phyloP scores from a whole-genome alignment of 2,888 invertebrate species.

The Caenorhabditis sp. region DNA sequence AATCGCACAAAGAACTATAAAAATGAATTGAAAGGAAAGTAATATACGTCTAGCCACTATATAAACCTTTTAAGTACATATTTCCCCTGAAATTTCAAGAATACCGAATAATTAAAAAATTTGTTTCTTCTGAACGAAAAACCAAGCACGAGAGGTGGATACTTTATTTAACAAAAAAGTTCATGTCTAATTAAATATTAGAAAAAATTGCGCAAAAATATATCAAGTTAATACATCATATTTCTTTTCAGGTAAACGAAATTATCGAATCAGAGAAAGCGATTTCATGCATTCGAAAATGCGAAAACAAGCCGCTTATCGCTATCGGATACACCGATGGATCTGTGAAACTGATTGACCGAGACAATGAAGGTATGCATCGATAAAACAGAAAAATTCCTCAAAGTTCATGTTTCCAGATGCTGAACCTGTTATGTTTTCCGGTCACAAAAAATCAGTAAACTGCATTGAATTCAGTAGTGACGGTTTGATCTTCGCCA shows the following conservation, averaged over 20 bases:
- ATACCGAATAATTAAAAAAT: too few relatives aligned
- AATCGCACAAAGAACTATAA: too few relatives aligned
- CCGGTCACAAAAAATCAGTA: constrained; percentile 86
- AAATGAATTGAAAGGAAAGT: too few relatives aligned
- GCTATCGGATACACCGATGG: constrained; percentile 91
- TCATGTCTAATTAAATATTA: too few relatives aligned
- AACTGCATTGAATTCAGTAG: constrained; percentile 84
- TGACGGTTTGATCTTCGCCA: constrained; percentile 84
- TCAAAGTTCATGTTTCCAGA: constrained; percentile 31
- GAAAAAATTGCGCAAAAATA: too few relatives aligned
- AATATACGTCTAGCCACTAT: too few relatives aligned
- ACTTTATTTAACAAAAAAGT: too few relatives aligned
- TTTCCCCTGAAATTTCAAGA: too few relatives aligned
- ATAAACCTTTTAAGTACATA: too few relatives aligned
- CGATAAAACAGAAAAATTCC: not conserved
- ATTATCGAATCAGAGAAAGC: constrained; percentile 76
- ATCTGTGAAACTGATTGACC: constrained; percentile 74
- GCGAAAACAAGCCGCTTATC: constrained; percentile 81
- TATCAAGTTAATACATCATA: too few relatives aligned
- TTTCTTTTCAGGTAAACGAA: constrained; percentile 57
- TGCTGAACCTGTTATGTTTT: constrained; percentile 79
- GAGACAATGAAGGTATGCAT: constrained; percentile 16
- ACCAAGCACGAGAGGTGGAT: too few relatives aligned
- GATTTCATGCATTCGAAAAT: constrained; percentile 81
- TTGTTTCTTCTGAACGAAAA: too few relatives aligned